A percentile compares a stretch with the other conserved stretches of the same genome.
These are phyloP conservation scores for Anthopleura sola DNA, from an alignment of 64 coral and sea anemone species.

Conservation along the genomic window DNA sequence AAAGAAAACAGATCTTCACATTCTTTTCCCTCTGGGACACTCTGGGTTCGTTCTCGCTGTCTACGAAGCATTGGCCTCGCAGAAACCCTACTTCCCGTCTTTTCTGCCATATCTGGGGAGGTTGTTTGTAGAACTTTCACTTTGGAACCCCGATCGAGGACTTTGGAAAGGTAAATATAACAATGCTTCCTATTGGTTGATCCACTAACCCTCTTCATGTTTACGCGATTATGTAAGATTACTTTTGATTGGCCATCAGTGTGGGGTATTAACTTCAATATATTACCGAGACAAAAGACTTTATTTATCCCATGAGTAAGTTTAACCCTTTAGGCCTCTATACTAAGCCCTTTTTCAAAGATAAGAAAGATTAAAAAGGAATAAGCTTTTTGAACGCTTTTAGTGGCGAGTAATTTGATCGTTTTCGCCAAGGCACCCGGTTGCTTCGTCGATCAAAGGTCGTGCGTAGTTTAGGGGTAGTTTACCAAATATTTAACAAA, in stretches of 20 bases:
- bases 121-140: neutral
- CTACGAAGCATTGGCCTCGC: neutral
- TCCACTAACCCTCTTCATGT: neutral
- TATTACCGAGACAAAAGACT: neutral
- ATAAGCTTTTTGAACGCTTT: neutral
- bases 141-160: neutral
- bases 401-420: neutral
- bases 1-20: constrained; percentile 46
- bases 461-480: neutral
- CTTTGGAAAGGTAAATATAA: neutral
- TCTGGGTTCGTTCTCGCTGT: constrained; percentile 1
- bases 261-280: neutral
- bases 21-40: constrained; percentile 47
- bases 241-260: neutral
- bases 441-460: neutral
- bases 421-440: neutral
- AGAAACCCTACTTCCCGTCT: neutral
- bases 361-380: neutral
- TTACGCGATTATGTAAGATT: neutral
- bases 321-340: neutral
- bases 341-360: neutral
- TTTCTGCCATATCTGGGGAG: neutral
- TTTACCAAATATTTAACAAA: neutral
- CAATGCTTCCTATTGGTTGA: constrained; percentile 6
- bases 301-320: neutral